These are phyloP conservation scores for Columba livia DNA, from an alignment of 2,113 vertebrate genomes.

Conservation along the genomic window DNA sequence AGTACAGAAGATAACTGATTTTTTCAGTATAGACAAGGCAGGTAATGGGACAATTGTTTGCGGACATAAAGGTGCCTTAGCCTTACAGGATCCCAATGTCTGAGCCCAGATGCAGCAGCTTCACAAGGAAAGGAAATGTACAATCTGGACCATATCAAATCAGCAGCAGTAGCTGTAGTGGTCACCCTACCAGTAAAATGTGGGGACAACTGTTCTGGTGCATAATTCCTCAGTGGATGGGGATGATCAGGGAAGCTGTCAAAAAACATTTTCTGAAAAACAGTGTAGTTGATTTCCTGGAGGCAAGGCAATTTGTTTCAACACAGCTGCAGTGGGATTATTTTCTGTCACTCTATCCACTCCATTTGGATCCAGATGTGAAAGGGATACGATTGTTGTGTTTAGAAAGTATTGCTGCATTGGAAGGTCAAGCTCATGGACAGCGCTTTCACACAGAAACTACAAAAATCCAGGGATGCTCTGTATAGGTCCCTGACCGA, in stretches of 20 bases:
- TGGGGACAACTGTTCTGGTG: not conserved
- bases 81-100: not conserved
- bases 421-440: not conserved
- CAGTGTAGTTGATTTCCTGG: not conserved
- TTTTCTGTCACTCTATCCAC: not conserved
- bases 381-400: not conserved
- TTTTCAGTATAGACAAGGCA: not conserved
- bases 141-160: not conserved
- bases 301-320: not conserved
- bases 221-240: not conserved
- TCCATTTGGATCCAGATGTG: not conserved
- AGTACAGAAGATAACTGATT: not conserved
- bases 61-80: not conserved
- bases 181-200: not conserved
- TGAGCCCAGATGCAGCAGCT: not conserved
- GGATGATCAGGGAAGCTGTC: not conserved
- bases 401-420: not conserved
- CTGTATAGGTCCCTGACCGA: not conserved
- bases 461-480: not conserved
- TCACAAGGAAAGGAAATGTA: not conserved
- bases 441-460: not conserved
- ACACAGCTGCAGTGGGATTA: slow-evolving; percentile 1
- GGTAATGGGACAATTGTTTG: not conserved
- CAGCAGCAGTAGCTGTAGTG: not conserved
- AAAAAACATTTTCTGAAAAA: slow-evolving; percentile 18